Evolutionary conservation across 30 jellyfish, hydroid and myxozoan species (phyloP).

Genomic region (Chironex yamaguchii): DNA sequence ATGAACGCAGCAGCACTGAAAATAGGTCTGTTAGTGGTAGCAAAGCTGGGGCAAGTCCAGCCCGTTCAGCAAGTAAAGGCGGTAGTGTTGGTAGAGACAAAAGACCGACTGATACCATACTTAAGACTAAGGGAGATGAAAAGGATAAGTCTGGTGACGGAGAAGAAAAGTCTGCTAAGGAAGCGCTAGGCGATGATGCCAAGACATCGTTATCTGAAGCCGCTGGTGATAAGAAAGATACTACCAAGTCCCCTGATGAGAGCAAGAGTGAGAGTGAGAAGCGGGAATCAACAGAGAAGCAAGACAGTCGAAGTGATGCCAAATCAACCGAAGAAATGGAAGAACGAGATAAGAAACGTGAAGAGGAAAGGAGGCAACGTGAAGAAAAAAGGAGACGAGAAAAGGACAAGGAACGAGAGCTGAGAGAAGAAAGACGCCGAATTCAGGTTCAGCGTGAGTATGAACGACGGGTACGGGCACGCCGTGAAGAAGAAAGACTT

Average conservation of each 20-base stretch:
- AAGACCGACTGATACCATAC: background rate
- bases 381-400: constrained; percentile 84
- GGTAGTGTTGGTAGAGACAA: constrained; percentile 28
- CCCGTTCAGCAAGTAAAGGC: constrained; percentile 44
- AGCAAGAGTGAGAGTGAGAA: constrained; percentile 11
- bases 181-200: background rate
- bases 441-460: constrained; percentile 90
- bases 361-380: constrained; percentile 53
- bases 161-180: constrained; percentile 42
- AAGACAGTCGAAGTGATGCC: constrained; percentile 76
- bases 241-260: background rate
- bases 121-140: background rate
- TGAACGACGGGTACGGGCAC: constrained; percentile 92
- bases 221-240: background rate
- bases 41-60: constrained; percentile 32
- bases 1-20: background rate
- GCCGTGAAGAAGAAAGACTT: constrained; percentile 88
- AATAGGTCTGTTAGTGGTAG: no score
- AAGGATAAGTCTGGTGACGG: constrained; percentile 17
- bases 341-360: constrained; percentile 6
- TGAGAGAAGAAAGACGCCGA: constrained; percentile 85
- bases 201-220: background rate
- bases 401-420: constrained; percentile 84
- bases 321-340: constrained; percentile 67
- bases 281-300: constrained; percentile 30